These are phyloP conservation scores for Acronicta aceris DNA, from an alignment of 2,888 invertebrate species.

Conservation along the genomic window DNA sequence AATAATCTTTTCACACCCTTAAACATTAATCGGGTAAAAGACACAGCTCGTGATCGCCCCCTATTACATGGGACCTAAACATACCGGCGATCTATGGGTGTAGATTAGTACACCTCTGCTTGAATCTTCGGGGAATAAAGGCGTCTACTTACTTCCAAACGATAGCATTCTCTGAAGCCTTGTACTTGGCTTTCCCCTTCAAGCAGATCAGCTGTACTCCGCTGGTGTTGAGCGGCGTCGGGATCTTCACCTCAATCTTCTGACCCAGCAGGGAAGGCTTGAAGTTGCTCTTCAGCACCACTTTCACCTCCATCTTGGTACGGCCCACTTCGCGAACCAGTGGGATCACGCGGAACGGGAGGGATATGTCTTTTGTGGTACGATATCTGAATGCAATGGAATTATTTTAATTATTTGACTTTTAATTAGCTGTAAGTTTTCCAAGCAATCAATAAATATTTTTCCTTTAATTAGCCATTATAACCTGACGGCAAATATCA, in stretches of 20 bases:
- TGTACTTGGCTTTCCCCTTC: conserved; percentile 99
- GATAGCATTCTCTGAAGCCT: conserved; percentile 99
- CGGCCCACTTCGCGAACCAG: conserved; percentile 99
- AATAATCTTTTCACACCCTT: no score
- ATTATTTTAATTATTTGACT: background rate
- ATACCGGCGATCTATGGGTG: no score
- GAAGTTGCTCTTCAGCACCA: conserved; percentile 99
- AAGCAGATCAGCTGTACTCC: conserved; percentile 99
- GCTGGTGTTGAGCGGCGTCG: conserved; percentile 99
- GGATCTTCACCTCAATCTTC: conserved; percentile 99
- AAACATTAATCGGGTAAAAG: no score
- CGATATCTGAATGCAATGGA: conserved; percentile 92
- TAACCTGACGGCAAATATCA: no score
- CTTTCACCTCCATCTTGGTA: conserved; percentile 99
- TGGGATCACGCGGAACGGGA: conserved; percentile 99
- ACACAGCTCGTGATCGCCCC: no score
- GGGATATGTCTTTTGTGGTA: conserved; percentile 99
- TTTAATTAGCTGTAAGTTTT: no score
- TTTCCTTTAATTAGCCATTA: no score
- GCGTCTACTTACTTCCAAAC: conserved; percentile 97
- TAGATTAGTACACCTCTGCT: no score
- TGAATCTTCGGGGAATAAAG: no score
- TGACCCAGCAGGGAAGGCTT: conserved; percentile 99
- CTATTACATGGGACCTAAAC: no score
- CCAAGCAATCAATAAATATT: no score